These are phyloP conservation scores for Cryptotis parvus DNA, from an alignment of 2,113 vertebrate genomes.

Conservation along the genomic window DNA sequence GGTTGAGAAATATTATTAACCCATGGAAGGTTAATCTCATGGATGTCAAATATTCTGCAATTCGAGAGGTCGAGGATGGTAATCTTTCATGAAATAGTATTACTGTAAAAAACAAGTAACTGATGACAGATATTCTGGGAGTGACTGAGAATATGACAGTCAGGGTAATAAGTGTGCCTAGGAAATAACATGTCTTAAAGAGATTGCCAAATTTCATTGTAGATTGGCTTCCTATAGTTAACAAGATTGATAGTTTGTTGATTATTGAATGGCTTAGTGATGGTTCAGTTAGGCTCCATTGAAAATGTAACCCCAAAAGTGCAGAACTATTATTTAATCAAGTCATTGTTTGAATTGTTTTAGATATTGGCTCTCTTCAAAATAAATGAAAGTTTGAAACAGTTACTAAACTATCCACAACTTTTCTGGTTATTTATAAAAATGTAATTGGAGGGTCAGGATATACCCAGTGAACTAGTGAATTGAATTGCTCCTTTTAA, in stretches of 20 bases:
- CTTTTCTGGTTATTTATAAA: neutral
- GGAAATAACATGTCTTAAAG: neutral
- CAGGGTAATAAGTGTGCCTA: neutral
- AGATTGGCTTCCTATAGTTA: neutral
- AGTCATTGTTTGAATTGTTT: constrained; percentile 2
- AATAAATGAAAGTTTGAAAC: neutral
- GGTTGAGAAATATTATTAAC: neutral
- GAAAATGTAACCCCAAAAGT: neutral
- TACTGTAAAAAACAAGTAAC: constrained; percentile 19
- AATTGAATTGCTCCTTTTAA: too few species aligned
- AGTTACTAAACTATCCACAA: neutral
- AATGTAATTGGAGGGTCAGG: too few species aligned
- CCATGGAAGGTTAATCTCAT: neutral
- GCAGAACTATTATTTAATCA: neutral
- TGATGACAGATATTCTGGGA: neutral
- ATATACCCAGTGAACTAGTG: too few species aligned
- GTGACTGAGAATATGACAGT: neutral
- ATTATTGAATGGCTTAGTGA: neutral
- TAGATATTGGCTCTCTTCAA: neutral
- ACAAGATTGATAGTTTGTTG: neutral
- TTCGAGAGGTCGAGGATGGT: neutral
- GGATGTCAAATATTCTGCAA: neutral
- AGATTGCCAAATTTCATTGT: neutral
- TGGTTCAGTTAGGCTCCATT: neutral
- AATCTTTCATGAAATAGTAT: neutral